Evolutionary conservation across 1,140 invertebrate species (phyloP), one percentile per base, ranked within the genome.

Genomic region (Scaptomyza pallida): DNA sequence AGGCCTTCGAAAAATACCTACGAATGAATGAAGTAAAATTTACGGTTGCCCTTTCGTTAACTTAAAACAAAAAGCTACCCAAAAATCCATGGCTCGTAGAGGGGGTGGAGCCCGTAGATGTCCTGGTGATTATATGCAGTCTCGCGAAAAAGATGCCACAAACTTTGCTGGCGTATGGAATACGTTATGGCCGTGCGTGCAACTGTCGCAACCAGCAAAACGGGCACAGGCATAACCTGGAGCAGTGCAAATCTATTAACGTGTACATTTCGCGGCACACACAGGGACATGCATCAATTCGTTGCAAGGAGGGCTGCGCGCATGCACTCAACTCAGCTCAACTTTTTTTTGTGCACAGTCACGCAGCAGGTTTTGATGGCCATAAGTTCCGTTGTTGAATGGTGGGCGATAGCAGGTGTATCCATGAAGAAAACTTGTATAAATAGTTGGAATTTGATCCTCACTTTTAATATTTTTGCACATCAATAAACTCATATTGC

Each of bases 11-110:
- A 13, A 37, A 26, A 15, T 26, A 57, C 68, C 47, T 26, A 35
- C 52, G 56, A 61, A 68, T 60, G 77, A 86, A 77, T 80, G 77
- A 79, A 85, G 81, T 86, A 65, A 77, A 85, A 86, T 86, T 86
- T 86, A 86, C 81, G 77, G 62, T 68, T 64, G 51, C 33, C 65
- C 71, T 72, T 76, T 76, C 63, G 67, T 41, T 56, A 71, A 75
- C 72, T 10, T 64, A 80, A 85, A 86, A 80, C 63, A 67, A 78
- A 56, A 57, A 78, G 64, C 40, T 15, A 12, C 17, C 26, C 37
- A 59, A 35, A 19, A 59, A 26, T n/a, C 10, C n/a, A 40, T 41
- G 59, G 17, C 1, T 37, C 13, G 5, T 21, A 4, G 44, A 1
- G 5, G n/a, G 41, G 23, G 15, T 37, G 68, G 33, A 21, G 43